Evolutionary conservation across 2,797 vertebrate species (phyloP).

Genomic region (Bufotes viridis): DNA sequence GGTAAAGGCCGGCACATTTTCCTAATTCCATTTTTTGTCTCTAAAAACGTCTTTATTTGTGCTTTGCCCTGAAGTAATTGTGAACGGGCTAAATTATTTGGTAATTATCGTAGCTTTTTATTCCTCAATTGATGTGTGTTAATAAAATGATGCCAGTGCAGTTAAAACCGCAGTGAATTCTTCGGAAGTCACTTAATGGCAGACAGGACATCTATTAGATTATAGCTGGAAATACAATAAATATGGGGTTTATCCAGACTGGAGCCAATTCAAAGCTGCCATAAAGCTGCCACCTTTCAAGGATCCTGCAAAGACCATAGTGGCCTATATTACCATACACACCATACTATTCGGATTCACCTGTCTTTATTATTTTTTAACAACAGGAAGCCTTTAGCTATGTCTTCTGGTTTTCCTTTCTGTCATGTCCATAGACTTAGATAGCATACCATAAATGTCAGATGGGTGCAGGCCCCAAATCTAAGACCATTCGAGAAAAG

Average conservation of each 20-base stretch:
- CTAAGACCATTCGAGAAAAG: too few species aligned
- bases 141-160: constrained; percentile 18
- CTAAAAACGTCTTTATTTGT: constrained; percentile 34
- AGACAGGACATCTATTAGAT: not conserved
- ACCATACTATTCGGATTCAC: too few species aligned
- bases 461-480: too few species aligned
- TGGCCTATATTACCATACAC: not conserved
- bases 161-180: not conserved
- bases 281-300: not conserved
- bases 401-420: too few species aligned
- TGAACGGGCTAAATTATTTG: constrained; percentile 55
- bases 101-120: constrained; percentile 47
- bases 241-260: not conserved
- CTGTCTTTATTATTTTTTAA: too few species aligned
- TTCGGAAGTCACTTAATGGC: constrained; percentile 28
- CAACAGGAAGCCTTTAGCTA: too few species aligned
- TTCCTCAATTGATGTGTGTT: constrained; percentile 22
- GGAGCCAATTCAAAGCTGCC: not conserved
- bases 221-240: not conserved
- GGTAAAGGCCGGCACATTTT: constrained; percentile 4
- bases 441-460: too few species aligned
- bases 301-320: not conserved
- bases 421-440: too few species aligned
- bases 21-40: not conserved
- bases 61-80: constrained; percentile 38